Percentiles rank a stretch among this genome's conserved stretches.
Evolutionary conservation across 53 echinoderm and acorn worm genomes (phyloP).

Genomic region (Stichopus horrens): DNA sequence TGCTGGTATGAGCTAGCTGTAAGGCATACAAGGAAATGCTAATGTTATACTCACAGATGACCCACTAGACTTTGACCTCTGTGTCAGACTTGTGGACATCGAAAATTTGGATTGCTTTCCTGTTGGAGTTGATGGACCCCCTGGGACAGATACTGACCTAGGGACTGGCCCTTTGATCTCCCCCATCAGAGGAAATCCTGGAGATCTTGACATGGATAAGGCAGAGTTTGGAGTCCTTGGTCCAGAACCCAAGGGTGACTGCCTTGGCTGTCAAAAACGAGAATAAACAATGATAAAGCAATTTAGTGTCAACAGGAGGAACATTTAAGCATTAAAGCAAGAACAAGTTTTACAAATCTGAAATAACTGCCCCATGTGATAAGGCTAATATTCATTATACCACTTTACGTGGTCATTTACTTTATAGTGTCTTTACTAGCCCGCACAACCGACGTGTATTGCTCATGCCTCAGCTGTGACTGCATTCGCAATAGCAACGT

Average conservation of each 20-base stretch:
- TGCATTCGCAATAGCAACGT: too few species aligned
- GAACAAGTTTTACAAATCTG: too few species aligned
- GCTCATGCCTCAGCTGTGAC: too few species aligned
- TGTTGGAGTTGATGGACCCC: constrained; percentile 9
- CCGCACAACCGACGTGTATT: too few species aligned
- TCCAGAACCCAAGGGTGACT: constrained; percentile 17
- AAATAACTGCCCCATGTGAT: too few species aligned
- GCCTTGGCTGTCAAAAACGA: constrained; percentile 18
- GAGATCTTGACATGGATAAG: constrained; percentile 11
- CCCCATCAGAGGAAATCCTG: neutral
- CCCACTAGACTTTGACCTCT: constrained; percentile 23
- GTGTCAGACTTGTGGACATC: constrained; percentile 15
- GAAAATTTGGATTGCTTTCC: constrained; percentile 17
- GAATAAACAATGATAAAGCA: neutral
- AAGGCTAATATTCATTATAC: too few species aligned
- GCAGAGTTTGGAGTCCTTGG: constrained; percentile 32
- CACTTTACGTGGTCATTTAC: too few species aligned
- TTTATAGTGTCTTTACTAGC: too few species aligned
- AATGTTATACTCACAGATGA: constrained; percentile 12
- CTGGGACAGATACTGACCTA: constrained; percentile 15
- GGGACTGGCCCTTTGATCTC: constrained; percentile 14
- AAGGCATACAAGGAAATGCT: too few species aligned
- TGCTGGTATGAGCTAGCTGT: too few species aligned
- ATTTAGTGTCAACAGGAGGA: too few species aligned
- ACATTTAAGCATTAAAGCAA: too few species aligned